Percentiles rank a stretch among this genome's conserved stretches.
phyloP scores from a whole-genome alignment of 2,113 vertebrate genomes.

The Xiphophorus hellerii region DNA sequence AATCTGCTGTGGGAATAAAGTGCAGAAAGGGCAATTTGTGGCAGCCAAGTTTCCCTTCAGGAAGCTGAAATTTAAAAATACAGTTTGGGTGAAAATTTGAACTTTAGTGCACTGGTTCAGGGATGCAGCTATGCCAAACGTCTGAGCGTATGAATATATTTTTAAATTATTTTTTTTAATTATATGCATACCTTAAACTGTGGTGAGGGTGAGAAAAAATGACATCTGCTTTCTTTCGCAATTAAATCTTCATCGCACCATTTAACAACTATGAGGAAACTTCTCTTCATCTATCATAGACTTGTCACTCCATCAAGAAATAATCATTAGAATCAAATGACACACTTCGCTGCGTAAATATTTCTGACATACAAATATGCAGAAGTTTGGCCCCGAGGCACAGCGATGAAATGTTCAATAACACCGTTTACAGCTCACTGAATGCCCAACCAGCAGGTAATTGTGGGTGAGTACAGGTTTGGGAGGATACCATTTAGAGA shows the following conservation, averaged over 20 bases:
- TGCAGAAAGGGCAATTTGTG: conserved; percentile 20
- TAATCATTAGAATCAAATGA: conserved; percentile 81
- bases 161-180: background rate
- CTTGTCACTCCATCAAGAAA: conserved; percentile 72
- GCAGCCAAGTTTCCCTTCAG: conserved; percentile 25
- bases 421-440: conserved; percentile 60
- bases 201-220: conserved; percentile 34
- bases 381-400: conserved; percentile 51
- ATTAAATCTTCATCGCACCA: conserved; percentile 55
- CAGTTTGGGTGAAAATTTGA: background rate
- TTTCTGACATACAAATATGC: conserved; percentile 78
- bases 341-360: conserved; percentile 64
- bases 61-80: conserved; percentile 9
- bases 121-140: background rate
- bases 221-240: conserved; percentile 28
- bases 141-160: background rate
- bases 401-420: conserved; percentile 37
- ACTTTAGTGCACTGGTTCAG: background rate
- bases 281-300: conserved; percentile 64
- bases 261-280: conserved; percentile 71
- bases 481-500: conserved; percentile 53
- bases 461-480: conserved; percentile 71
- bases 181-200: background rate
- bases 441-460: conserved; percentile 60
- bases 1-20: conserved; percentile 45